Evolutionary conservation across 2,113 vertebrate genomes (phyloP).

Genomic region (Myiopsitta monachus): DNA sequence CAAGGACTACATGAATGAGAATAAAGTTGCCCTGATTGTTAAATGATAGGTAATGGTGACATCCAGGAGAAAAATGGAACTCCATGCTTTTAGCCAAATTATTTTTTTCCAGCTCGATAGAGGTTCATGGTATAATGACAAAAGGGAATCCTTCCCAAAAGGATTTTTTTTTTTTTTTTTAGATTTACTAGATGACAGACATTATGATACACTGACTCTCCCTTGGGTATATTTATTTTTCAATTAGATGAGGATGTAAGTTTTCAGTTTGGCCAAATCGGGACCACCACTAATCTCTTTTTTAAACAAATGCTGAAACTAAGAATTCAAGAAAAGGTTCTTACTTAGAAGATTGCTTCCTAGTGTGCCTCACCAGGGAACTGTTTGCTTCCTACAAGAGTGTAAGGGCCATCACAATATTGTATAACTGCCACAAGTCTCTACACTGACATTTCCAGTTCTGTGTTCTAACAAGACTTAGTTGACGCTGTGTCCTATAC

Average conservation of each 20-base stretch:
- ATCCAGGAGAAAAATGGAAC: not conserved
- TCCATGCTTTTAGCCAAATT: not conserved
- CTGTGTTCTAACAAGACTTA: not conserved
- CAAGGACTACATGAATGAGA: not conserved
- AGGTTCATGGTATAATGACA: not conserved
- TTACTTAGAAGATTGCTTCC: not conserved
- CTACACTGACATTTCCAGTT: not conserved
- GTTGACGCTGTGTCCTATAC: not conserved
- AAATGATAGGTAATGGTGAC: not conserved
- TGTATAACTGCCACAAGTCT: not conserved
- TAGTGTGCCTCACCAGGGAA: not conserved
- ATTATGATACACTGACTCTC: accelerated
- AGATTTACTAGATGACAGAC: not conserved
- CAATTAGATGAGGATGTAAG: not conserved
- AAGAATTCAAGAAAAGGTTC: not conserved
- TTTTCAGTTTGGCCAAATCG: not conserved
- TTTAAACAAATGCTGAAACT: not conserved
- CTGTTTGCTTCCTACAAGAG: not conserved
- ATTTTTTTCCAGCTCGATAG: not conserved
- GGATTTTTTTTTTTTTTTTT: not conserved
- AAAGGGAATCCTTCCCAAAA: not conserved
- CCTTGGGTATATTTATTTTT: not conserved
- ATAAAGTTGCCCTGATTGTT: not conserved
- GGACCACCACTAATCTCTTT: not conserved
- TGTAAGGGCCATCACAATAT: not conserved